These are phyloP conservation scores for Connochaetes taurinus DNA, from an alignment of 2,113 vertebrate species.

Conservation along the genomic window DNA sequence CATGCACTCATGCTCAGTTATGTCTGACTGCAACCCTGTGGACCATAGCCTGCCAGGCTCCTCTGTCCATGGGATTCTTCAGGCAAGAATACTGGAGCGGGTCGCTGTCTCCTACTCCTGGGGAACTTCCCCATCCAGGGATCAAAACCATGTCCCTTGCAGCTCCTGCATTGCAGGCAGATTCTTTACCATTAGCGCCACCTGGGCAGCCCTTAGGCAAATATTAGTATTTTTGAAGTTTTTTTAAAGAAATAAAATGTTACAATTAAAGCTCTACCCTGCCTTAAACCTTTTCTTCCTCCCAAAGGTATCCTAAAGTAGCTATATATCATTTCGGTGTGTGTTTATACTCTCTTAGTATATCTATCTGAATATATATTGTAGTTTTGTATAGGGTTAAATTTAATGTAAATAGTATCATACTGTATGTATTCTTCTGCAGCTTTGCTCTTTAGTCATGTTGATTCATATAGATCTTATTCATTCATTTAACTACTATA, in stretches of 20 bases:
- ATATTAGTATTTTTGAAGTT: background rate
- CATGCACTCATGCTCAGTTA: no score
- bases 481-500: background rate
- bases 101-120: background rate
- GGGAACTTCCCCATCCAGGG: background rate
- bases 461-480: background rate
- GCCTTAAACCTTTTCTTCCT: background rate
- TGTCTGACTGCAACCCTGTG: background rate
- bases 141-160: background rate
- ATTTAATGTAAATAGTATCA: background rate
- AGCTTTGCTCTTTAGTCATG: background rate
- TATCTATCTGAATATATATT: background rate
- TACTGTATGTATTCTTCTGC: background rate
- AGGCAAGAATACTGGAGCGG: background rate
- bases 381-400: background rate
- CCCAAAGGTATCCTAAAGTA: background rate
- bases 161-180: background rate
- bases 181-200: background rate
- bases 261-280: background rate
- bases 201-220: background rate
- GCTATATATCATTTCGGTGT: background rate
- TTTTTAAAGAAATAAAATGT: background rate
- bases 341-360: background rate
- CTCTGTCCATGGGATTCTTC: background rate
- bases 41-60: background rate